Evolutionary conservation across 2,888 invertebrate genomes (phyloP), one percentile per base, ranked within the genome.

Genomic region (Cephus sareptanus): DNA sequence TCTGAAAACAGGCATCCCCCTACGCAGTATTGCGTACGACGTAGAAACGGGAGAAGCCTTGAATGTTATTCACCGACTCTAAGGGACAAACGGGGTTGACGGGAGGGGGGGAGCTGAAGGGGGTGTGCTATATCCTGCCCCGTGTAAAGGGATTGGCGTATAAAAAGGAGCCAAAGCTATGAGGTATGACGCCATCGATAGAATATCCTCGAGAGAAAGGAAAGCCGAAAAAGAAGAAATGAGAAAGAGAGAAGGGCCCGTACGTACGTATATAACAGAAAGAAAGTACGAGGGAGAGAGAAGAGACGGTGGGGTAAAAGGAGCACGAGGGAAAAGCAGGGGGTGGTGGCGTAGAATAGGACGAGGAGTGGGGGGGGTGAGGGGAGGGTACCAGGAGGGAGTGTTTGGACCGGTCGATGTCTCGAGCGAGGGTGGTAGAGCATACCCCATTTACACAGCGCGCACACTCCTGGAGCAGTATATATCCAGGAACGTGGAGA

Each of bases 331-430:
- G 12, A 35, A 73, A 77, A 75, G 35, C 73, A 76, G 3, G 69
- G 35, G 35, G 77, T 75, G n/a, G 31, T 31, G 71, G 12, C 71
- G 31, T 31, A 33, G 33, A 71, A 34, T 13, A 34, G 76, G 74
- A 73, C 34, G 79, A 77, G 69, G 70, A 69, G 33, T 71, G 31
- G n/a, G 74, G 69, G 34, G 76, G 75, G 75, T n/a, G n/a, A n/a
- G 75, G n/a, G 74, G 69, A 33, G 75, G 76, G 76, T 75, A 74
- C 69, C 75, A 68, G 34, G 37, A 68, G 75, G 75, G 75, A 34
- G 69, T 71, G 77, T 37, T 70, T 70, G 79, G 77, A 79, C 77
- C 79, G 80, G 80, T 80, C 80, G 80, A 80, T 80, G 78, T 76
- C 77, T 35, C 73, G 35, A 35, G 78, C 76, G 75, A 78, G 77